Percentiles rank a stretch among this genome's conserved stretches.
Conservation (phyloP, 2,797 vertebrate species). For the Enteromius thamalakanensis region DNA sequence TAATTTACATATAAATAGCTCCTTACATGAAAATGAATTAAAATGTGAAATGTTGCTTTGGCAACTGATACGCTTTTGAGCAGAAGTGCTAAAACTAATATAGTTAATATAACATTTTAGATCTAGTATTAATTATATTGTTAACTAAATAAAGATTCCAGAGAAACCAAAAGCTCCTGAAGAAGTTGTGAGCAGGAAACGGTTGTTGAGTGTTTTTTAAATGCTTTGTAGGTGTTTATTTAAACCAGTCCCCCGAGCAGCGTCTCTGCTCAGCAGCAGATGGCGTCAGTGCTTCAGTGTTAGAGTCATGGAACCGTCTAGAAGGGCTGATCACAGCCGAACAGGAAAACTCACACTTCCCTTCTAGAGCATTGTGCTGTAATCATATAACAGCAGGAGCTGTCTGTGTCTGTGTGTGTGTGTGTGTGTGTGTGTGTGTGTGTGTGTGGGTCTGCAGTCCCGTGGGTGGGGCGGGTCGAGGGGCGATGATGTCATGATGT, state of each 20-base stretch:
- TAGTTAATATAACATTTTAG: background rate
- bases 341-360: background rate
- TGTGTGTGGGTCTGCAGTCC: slow-evolving; percentile 9
- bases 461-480: slow-evolving; percentile 20
- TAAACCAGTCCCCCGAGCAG: background rate
- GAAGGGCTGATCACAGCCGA: slow-evolving; percentile 16
- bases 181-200: slow-evolving; percentile 82
- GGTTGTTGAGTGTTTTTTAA: background rate
- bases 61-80: background rate
- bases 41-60: background rate
- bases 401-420: slow-evolving; percentile 7
- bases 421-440: slow-evolving; percentile 1
- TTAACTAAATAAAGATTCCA: background rate
- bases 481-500: slow-evolving; percentile 54
- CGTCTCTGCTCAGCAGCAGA: slow-evolving; percentile 46
- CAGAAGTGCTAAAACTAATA: background rate
- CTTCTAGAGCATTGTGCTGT: background rate
- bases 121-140: background rate
- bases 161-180: slow-evolving; percentile 59
- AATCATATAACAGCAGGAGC: background rate
- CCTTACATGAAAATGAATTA: background rate
- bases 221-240: background rate
- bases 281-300: slow-evolving; percentile 27
- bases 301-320: slow-evolving; percentile 49
- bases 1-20: background rate